Evolutionary conservation across 1,140 invertebrate genomes (phyloP), one percentile per base, ranked within the genome.

Genomic region (Neodiprion pinetum): DNA sequence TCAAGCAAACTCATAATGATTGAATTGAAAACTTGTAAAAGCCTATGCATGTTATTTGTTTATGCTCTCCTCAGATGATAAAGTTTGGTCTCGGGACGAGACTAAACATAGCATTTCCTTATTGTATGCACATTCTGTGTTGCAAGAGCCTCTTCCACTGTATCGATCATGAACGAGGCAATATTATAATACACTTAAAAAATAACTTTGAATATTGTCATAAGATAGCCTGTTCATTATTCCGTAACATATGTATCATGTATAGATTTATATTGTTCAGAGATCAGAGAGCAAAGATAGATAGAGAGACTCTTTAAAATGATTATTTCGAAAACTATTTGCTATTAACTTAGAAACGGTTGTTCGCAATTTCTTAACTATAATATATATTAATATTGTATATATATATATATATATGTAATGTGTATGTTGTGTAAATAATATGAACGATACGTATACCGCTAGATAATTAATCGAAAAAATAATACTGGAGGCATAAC

Each of bases 61-160:
- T 84, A 83, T 82, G 80, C 84, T 84, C 77, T 81, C 83, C 82
- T 80, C 80, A 78, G 78, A 77, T 82, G 73, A 78, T 83, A 80
- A 78, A 80, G 80, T 86, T 86, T 82, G 80, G 83, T 87, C 86
- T 87, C 86, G 47, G 10, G 71, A 76, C 78, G 82, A 87, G 86
- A 87, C 85, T 80, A 83, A 86, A 85, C 83, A 84, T 86, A 87
- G 85, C 85, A 87, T 87, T 83, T 74, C 72, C 77, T 79, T 80
- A 67, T 70, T 71, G 70, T 69, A 74, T 79, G 76, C 76, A 74
- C 72, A 50, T 49, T 73, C 74, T 79, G 78, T 70, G 76, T 80
- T 78, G 73, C 71, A 81, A 78, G 77, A 77, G 77, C 77, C 79
- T 40, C 28, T 77, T 77, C 70, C 78, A 61, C 47, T 75, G 50